Evolutionary conservation across 2,888 invertebrate species (phyloP).

Genomic region (Melieria crassipennis): DNA sequence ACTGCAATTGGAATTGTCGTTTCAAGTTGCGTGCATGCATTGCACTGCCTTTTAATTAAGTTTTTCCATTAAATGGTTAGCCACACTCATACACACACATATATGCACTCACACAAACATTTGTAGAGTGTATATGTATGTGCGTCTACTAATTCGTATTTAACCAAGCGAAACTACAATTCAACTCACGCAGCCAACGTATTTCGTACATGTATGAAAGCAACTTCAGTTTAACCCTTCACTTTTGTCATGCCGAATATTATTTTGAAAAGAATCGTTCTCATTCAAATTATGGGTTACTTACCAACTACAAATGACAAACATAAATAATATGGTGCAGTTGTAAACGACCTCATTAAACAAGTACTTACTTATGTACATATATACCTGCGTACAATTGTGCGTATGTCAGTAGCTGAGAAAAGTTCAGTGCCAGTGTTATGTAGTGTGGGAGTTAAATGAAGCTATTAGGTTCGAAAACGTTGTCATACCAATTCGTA

Average conservation of each 20-base stretch:
- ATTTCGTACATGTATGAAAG: slow-evolving; percentile 1
- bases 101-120: slow-evolving; percentile 15
- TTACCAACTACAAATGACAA: too few species aligned
- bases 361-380: slow-evolving; percentile 6
- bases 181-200: too few species aligned
- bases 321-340: slow-evolving; percentile 23
- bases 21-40: not conserved
- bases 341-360: slow-evolving; percentile 42
- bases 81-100: slow-evolving; percentile 1
- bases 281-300: slow-evolving; percentile 34
- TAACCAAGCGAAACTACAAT: slow-evolving; percentile 36
- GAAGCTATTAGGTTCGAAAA: too few species aligned
- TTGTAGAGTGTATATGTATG: slow-evolving; percentile 7
- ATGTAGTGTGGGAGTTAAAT: too few species aligned
- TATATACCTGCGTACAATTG: slow-evolving; percentile 10
- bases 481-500: too few species aligned
- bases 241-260: not conserved
- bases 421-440: too few species aligned
- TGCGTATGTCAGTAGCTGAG: too few species aligned
- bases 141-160: slow-evolving; percentile 29
- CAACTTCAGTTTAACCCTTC: slow-evolving; percentile 34
- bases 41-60: too few species aligned
- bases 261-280: slow-evolving; percentile 2
- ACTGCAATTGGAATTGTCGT: too few species aligned
- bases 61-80: too few species aligned